Conservation (phyloP, 2,888 invertebrate species). For the Tuberolachnus salignus region DNA sequence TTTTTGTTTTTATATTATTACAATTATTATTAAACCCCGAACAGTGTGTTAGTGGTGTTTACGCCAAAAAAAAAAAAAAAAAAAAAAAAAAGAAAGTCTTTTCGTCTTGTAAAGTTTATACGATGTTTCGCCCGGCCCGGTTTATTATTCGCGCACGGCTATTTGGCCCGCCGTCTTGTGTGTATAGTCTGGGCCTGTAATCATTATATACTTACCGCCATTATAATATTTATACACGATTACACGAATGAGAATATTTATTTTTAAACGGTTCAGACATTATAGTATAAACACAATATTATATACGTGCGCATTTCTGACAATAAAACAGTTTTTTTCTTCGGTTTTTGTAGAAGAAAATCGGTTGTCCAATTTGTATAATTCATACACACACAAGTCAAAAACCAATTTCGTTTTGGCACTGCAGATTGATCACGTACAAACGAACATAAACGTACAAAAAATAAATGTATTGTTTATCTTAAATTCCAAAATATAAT, state of each 20-base stretch:
- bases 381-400: not conserved
- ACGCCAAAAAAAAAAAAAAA: conserved; percentile 20
- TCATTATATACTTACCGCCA: not conserved
- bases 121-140: not conserved
- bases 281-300: not conserved
- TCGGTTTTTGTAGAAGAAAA: not conserved
- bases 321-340: not conserved
- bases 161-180: too few species aligned
- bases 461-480: conserved; percentile 39
- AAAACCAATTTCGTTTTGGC: conserved; percentile 7
- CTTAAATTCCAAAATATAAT: conserved; percentile 1
- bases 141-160: conserved; percentile 23
- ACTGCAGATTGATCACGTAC: conserved; percentile 35
- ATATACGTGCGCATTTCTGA: not conserved
- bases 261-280: conserved; percentile 29
- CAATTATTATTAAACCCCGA: too few species aligned
- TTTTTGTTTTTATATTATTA: too few species aligned
- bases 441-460: not conserved
- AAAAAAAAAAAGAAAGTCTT: conserved; percentile 29
- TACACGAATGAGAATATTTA: conserved; percentile 18
- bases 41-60: conserved; percentile 5
- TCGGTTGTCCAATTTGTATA: conserved; percentile 33
- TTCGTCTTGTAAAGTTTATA: conserved; percentile 18
- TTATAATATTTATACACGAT: not conserved
- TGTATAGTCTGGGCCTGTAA: conserved; percentile 1